phyloP scores from a whole-genome alignment of 2,113 vertebrate species.

The Patagioenas fasciata region DNA sequence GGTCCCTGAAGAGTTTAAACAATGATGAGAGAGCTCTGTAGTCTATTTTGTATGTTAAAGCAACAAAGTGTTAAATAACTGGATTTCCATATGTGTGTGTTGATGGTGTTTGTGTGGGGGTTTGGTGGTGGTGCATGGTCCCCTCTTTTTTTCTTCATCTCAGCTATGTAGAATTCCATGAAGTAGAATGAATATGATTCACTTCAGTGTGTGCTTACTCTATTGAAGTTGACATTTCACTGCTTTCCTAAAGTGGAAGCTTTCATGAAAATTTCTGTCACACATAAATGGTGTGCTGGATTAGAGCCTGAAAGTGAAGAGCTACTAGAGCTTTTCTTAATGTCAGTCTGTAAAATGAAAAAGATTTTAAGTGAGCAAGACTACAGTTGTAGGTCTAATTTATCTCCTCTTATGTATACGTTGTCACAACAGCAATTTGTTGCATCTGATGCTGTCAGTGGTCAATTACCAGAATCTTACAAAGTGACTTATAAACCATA shows the following conservation, averaged over 20 bases:
- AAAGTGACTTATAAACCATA: constrained; percentile 88
- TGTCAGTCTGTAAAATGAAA: not conserved
- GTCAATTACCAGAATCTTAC: constrained; percentile 70
- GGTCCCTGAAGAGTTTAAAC: not conserved
- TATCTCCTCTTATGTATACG: not conserved
- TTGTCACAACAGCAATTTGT: constrained; percentile 68
- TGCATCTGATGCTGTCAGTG: constrained; percentile 59
- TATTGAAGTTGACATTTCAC: not conserved
- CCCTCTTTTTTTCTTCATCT: not conserved
- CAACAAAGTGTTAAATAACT: not conserved
- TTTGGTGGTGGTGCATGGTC: too few species aligned
- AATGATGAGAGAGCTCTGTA: not conserved
- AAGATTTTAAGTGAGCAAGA: not conserved
- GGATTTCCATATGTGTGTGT: not conserved
- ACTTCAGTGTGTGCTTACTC: not conserved
- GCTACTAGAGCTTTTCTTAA: not conserved
- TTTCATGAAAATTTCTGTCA: not conserved
- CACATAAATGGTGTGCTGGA: not conserved
- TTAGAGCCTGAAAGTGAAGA: not conserved
- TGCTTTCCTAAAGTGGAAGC: not conserved
- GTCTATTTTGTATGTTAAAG: not conserved
- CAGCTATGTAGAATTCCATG: not conserved
- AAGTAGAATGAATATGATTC: not conserved
- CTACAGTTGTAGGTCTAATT: not conserved
- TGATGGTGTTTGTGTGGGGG: not conserved